Percentiles rank a stretch among this genome's conserved stretches.
phyloP scores from a whole-genome alignment of 1,140 invertebrate genomes.

The Danaus melanippus region DNA sequence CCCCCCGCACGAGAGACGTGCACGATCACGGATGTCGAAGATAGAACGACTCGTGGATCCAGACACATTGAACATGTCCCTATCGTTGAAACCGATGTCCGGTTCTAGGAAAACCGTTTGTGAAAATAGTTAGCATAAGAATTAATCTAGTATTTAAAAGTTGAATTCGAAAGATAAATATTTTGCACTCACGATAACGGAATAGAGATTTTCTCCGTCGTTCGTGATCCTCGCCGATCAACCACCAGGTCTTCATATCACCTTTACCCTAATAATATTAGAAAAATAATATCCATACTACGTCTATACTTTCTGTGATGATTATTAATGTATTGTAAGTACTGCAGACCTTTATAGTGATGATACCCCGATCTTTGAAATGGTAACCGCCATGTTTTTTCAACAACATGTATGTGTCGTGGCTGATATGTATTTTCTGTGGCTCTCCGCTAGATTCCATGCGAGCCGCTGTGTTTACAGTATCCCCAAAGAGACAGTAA shows the following conservation, averaged over 20 bases:
- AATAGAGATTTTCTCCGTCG: slow-evolving; percentile 41
- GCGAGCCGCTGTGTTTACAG: slow-evolving; percentile 82
- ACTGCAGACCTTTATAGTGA: slow-evolving; percentile 77
- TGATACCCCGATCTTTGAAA: slow-evolving; percentile 78
- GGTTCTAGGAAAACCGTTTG: slow-evolving; percentile 27
- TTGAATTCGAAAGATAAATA: slow-evolving; percentile 3
- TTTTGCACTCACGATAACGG: slow-evolving; percentile 40
- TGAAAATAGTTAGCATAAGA: no score
- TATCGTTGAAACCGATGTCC: slow-evolving; percentile 6
- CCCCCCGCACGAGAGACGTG: slow-evolving; percentile 48
- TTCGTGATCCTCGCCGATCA: slow-evolving; percentile 77
- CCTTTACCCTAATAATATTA: slow-evolving; percentile 77
- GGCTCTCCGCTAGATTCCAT: slow-evolving; percentile 82
- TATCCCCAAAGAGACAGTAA: slow-evolving; percentile 92
- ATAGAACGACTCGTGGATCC: slow-evolving; percentile 37
- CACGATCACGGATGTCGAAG: slow-evolving; percentile 47
- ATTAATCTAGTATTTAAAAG: not conserved
- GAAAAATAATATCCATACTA: not conserved
- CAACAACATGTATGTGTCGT: slow-evolving; percentile 76
- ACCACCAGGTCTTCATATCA: slow-evolving; percentile 84
- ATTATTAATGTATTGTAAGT: not conserved
- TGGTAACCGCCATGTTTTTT: slow-evolving; percentile 79
- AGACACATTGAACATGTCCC: slow-evolving; percentile 28
- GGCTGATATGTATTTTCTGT: slow-evolving; percentile 81
- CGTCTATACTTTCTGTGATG: not conserved